Conservation (phyloP, 1,140 invertebrate species). For the Drosophila auraria region DNA sequence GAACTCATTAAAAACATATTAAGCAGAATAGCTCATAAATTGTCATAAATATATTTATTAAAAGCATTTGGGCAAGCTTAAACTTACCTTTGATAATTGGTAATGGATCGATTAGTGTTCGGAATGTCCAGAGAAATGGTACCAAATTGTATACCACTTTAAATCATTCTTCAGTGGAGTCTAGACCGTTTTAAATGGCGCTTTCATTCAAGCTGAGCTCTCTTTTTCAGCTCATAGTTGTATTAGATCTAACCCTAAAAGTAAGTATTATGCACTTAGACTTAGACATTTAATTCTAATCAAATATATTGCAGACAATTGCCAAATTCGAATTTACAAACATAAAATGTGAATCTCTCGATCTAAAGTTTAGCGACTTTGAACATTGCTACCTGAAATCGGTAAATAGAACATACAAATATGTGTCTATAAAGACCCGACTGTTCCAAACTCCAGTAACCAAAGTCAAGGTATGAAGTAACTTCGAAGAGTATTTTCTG, state of each 20-base stretch:
- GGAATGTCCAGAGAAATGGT: not conserved
- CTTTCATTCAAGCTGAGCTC: not conserved
- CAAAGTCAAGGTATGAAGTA: not conserved
- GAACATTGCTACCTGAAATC: constrained; percentile 21
- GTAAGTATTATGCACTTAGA: not conserved
- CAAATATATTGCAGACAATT: not conserved
- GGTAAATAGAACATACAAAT: constrained; percentile 20
- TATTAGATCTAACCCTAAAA: not conserved
- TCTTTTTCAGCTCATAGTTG: not conserved
- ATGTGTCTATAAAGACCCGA: not conserved
- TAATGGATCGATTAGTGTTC: not conserved
- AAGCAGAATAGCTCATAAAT: too few species aligned
- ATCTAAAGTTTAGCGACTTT: not conserved
- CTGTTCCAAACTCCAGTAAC: not conserved
- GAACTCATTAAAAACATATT: too few species aligned
- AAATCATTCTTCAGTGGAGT: not conserved
- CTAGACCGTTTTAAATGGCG: not conserved
- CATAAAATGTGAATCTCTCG: not conserved
- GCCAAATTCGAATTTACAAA: constrained; percentile 24
- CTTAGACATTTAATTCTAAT: not conserved
- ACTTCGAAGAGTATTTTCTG: too few species aligned
- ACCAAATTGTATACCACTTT: not conserved
- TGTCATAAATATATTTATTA: too few species aligned
- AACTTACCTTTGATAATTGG: not conserved
- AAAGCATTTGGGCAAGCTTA: not conserved